These are phyloP conservation scores for Nephrotoma flavescens DNA, from an alignment of 2,888 invertebrate species.

Conservation along the genomic window DNA sequence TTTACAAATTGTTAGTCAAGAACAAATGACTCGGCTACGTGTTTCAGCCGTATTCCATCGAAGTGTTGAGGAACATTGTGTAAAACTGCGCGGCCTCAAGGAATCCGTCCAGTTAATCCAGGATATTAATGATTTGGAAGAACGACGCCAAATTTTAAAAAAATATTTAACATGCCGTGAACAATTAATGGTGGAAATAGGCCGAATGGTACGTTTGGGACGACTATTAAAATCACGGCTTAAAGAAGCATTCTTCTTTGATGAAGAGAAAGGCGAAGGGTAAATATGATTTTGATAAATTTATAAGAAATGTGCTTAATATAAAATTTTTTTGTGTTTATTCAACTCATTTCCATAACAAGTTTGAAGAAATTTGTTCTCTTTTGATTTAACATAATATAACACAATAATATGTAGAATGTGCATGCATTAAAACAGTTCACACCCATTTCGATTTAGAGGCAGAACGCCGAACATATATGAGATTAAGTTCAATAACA, in stretches of 20 bases:
- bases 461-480: background rate
- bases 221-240: constrained; percentile 47
- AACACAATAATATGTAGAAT: background rate
- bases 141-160: constrained; percentile 34
- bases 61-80: constrained; percentile 48
- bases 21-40: constrained; percentile 58
- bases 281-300: constrained; percentile 4
- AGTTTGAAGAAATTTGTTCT: background rate
- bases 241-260: constrained; percentile 41
- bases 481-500: background rate
- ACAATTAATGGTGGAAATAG: constrained; percentile 51
- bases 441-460: background rate
- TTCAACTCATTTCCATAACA: background rate
- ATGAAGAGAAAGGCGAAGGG: constrained; percentile 16
- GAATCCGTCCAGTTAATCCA: constrained; percentile 37
- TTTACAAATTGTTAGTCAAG: constrained; percentile 52
- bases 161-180: constrained; percentile 45
- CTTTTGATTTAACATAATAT: background rate
- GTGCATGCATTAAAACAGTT: background rate
- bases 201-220: constrained; percentile 55
- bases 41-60: constrained; percentile 64
- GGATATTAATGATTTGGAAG: constrained; percentile 29
- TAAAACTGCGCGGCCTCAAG: constrained; percentile 42
- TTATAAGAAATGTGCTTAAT: background rate
- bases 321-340: background rate